Conservation (phyloP, 1,140 invertebrate genomes). For the Hestina assimilis region DNA sequence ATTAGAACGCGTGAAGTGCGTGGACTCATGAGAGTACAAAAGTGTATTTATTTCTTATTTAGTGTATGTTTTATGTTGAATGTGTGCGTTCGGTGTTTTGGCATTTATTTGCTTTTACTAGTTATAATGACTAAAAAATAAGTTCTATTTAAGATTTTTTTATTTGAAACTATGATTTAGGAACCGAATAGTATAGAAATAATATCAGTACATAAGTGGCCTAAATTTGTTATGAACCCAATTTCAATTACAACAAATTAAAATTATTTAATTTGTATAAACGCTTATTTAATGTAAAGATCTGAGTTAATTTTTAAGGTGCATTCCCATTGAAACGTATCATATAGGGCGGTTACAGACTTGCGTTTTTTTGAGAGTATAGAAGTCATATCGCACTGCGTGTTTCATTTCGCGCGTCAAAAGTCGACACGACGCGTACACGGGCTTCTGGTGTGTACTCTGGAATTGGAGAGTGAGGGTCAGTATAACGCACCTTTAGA, state of each 20-base stretch:
- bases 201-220: not conserved
- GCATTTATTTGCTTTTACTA: conserved; percentile 33
- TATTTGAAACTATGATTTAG: not conserved
- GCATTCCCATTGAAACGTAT: conserved; percentile 19
- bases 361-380: not conserved
- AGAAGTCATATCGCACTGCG: too few relatives aligned
- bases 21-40: conserved; percentile 65
- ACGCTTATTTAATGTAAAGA: conserved; percentile 38
- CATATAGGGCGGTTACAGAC: not conserved
- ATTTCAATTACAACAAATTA: not conserved
- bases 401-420: too few relatives aligned
- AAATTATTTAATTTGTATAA: conserved; percentile 29
- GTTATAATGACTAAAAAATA: conserved; percentile 17
- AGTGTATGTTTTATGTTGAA: conserved; percentile 20
- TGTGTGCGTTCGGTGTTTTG: conserved; percentile 23
- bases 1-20: conserved; percentile 42
- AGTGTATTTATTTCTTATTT: conserved; percentile 53
- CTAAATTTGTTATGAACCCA: not conserved
- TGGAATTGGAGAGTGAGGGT: too few relatives aligned
- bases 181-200: not conserved
- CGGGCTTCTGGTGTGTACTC: too few relatives aligned
- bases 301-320: conserved; percentile 33
- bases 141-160: conserved; percentile 5
- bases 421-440: too few relatives aligned
- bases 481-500: too few relatives aligned